phyloP scores from a whole-genome alignment of 2,888 invertebrate species.

The Lordiphosa andalusiaca region DNA sequence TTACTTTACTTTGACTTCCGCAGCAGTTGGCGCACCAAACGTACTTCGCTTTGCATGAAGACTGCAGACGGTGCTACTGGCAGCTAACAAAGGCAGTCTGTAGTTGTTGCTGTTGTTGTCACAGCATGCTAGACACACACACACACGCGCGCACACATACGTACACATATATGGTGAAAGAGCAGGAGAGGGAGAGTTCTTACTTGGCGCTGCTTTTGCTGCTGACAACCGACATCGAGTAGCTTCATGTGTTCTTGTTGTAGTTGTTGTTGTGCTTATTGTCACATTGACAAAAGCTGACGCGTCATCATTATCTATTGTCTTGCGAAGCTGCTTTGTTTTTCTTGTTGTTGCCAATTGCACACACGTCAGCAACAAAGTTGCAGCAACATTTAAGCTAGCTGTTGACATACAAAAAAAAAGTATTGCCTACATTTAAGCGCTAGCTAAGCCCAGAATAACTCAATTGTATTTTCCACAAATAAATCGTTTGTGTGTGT shows the following conservation, averaged over 20 bases:
- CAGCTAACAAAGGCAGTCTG: slow-evolving; percentile 33
- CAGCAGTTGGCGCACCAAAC: slow-evolving; percentile 40
- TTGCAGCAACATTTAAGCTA: slow-evolving; percentile 12
- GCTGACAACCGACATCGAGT: slow-evolving; percentile 66
- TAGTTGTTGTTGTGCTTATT: slow-evolving; percentile 37
- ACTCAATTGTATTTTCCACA: too few relatives aligned
- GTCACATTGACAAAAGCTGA: slow-evolving; percentile 70
- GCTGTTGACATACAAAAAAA: too few relatives aligned
- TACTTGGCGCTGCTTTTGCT: slow-evolving; percentile 51
- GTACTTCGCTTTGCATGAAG: slow-evolving; percentile 22
- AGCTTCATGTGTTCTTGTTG: slow-evolving; percentile 22
- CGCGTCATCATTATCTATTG: slow-evolving; percentile 71
- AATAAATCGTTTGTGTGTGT: too few relatives aligned
- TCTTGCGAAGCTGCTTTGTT: slow-evolving; percentile 36
- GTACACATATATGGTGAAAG: not conserved
- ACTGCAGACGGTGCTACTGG: slow-evolving; percentile 25
- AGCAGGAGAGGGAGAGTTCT: slow-evolving; percentile 30
- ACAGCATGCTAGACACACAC: not conserved
- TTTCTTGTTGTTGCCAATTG: slow-evolving; percentile 17
- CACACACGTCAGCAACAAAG: slow-evolving; percentile 20
- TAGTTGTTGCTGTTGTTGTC: slow-evolving; percentile 1
- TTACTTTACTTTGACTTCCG: slow-evolving; percentile 66
- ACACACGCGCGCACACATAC: not conserved
- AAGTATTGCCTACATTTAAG: slow-evolving; percentile 3
- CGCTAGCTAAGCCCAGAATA: too few relatives aligned